Conservation (phyloP, 2,113 vertebrate genomes). For the Prunella himalayana region DNA sequence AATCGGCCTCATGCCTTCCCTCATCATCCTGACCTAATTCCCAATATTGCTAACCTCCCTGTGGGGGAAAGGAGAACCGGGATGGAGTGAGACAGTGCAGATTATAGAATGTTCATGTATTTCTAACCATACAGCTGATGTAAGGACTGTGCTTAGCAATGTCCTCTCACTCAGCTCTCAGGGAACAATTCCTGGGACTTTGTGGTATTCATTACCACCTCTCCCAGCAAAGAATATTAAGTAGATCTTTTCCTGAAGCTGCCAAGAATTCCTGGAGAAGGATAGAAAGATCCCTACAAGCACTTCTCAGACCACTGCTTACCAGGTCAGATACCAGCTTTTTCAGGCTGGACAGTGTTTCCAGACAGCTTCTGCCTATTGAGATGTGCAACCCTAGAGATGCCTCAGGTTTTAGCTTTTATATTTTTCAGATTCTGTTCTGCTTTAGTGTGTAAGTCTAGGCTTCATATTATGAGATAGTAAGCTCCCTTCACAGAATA, state of each 20-base stretch:
- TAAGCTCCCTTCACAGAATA: not conserved
- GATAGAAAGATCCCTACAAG: not conserved
- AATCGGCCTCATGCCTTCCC: not conserved
- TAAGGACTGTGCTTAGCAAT: not conserved
- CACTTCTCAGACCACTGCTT: not conserved
- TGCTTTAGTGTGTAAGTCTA: not conserved
- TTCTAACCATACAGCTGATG: not conserved
- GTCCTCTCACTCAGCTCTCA: not conserved
- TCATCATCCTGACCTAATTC: not conserved
- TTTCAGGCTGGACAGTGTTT: not conserved
- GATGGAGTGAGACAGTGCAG: not conserved
- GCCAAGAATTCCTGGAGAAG: not conserved
- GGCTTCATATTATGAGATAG: not conserved
- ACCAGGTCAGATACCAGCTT: not conserved
- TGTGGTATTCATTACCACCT: not conserved
- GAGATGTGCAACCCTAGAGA: not conserved
- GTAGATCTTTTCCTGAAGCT: not conserved
- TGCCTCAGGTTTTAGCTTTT: not conserved
- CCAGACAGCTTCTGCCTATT: not conserved
- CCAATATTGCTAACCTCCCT: not conserved
- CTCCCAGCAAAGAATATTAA: not conserved
- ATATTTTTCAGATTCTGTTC: not conserved
- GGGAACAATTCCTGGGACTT: not conserved
- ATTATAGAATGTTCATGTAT: not conserved
- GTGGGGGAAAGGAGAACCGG: fast-evolving